A percentile compares a stretch with the other conserved stretches of the same genome.
phyloP scores from a whole-genome alignment of 2,797 vertebrate genomes.

The Momotus momota region DNA sequence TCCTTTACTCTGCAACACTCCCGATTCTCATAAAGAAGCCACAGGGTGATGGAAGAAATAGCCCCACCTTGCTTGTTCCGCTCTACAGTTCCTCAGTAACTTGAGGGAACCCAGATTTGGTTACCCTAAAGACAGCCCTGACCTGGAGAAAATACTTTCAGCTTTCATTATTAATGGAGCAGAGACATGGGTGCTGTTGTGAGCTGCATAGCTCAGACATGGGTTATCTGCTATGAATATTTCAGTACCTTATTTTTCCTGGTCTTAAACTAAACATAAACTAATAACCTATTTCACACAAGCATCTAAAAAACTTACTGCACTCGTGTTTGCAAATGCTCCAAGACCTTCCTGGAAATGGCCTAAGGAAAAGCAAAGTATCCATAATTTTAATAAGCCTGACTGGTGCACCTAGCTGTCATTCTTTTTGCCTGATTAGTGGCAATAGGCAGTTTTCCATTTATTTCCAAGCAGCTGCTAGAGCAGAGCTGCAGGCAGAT shows the following conservation, averaged over 20 bases:
- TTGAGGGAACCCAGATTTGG: neutral
- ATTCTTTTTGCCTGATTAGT: neutral
- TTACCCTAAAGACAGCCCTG: neutral
- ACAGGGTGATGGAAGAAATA: neutral
- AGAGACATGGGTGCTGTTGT: neutral
- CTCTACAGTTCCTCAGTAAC: neutral
- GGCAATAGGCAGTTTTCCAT: slow-evolving; percentile 8
- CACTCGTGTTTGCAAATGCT: neutral
- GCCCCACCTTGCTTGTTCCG: neutral
- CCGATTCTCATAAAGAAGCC: neutral
- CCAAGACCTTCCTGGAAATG: neutral
- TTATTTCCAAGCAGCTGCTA: slow-evolving; percentile 50
- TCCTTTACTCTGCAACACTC: neutral
- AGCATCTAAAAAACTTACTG: neutral
- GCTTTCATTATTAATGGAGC: neutral
- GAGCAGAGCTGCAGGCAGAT: slow-evolving; percentile 25
- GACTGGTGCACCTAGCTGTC: neutral
- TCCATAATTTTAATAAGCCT: neutral
- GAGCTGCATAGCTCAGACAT: neutral
- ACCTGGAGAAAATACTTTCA: neutral
- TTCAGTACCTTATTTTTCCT: neutral
- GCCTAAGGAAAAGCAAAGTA: slow-evolving; percentile 25
- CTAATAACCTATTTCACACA: neutral
- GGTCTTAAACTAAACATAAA: neutral
- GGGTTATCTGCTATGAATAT: neutral